Evolutionary conservation across 2,888 invertebrate species (phyloP), one percentile per base, ranked within the genome.

Genomic region (Microplitis deprimator): DNA sequence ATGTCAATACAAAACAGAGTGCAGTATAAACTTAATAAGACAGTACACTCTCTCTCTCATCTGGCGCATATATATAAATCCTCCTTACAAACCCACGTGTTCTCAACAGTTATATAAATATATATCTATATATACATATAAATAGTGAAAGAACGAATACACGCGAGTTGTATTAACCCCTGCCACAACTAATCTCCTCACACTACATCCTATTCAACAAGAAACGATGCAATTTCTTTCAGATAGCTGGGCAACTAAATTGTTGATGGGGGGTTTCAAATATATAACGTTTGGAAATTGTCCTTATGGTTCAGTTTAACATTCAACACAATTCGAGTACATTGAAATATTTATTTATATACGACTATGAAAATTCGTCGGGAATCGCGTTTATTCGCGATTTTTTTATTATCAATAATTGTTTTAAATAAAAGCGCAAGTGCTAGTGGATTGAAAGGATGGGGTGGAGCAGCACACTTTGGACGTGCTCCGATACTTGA

Each of bases 401-500:
- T 65, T 41, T 62, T 40, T 16, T 13, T 65, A 6, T 41, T 64
- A 16, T 41, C 41, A 6, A 41, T 64, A 20, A 29, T 73, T n/a
- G 50, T 73, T 50, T 20, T 65, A 7, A 7, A 13, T 29, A 65
- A 50, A 38, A 67, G 7, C 50, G 67, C 59, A 67, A 72, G 70
- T 71, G 79, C 64, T 5, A 75, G 73, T 79, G 78, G 75, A 69
- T 29, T 29, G 8, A 74, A 79, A 73, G 75, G 79, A 80, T 87
- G 87, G 84, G 84, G 85, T 50, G 50, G 50, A 0, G 74, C 67
- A 59, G 60, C 85, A 59, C 85, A 87, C 38, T 87, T 86, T 65
- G 89, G 89, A 1, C 82, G 84, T n/a, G 89, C 89, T 4, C 86
- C 89, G 83, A 91, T 96, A 10, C 92, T 94, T 83, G 95, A 95